phyloP scores from a whole-genome alignment of 2,113 vertebrate species.

The Indicator indicator region DNA sequence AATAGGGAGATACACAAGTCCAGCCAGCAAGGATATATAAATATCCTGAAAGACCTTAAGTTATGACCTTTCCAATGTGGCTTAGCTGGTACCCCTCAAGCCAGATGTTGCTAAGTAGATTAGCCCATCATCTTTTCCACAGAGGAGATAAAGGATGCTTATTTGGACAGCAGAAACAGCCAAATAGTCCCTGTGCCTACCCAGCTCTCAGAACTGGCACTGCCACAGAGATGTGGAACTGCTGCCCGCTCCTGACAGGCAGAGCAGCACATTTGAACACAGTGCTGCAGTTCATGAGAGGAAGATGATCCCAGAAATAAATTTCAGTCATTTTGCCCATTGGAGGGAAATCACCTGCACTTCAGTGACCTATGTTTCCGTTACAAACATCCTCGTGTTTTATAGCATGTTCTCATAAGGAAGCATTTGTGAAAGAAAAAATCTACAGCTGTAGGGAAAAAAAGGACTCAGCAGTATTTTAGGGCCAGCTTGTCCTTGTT shows the following conservation, averaged over 20 bases:
- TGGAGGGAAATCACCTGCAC: background rate
- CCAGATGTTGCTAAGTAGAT: background rate
- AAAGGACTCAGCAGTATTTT: background rate
- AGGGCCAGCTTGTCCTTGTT: background rate
- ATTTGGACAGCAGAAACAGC: background rate
- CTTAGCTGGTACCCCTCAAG: background rate
- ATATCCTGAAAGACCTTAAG: background rate
- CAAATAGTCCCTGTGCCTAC: background rate
- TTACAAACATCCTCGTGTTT: background rate
- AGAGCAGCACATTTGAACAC: background rate
- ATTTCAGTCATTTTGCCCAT: background rate
- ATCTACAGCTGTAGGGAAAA: background rate
- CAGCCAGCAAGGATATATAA: background rate
- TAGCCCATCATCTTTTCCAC: background rate
- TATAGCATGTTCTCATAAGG: background rate
- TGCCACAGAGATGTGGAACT: rapidly evolving
- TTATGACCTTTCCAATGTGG: background rate
- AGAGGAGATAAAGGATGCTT: background rate
- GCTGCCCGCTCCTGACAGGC: background rate
- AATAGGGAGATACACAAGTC: background rate
- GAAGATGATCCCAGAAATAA: background rate
- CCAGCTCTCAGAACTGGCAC: background rate
- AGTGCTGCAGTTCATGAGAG: background rate
- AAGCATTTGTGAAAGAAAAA: background rate
- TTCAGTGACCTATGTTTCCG: background rate